Evolutionary conservation across 2,888 invertebrate species (phyloP).

Genomic region (Oscheius sp.): DNA sequence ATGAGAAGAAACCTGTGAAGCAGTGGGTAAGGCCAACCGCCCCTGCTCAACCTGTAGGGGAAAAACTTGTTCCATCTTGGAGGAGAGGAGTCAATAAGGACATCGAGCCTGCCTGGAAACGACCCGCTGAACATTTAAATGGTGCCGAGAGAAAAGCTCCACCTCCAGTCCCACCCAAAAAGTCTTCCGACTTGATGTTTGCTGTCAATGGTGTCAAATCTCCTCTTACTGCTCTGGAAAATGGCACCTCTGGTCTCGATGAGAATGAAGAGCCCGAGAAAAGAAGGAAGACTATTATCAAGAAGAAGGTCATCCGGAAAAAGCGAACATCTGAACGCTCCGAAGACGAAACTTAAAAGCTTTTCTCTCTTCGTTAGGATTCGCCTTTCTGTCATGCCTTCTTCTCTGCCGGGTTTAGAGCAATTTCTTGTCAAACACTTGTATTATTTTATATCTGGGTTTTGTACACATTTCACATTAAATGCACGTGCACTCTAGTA

Average conservation of each 20-base stretch:
- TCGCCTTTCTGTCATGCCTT: constrained; percentile 23
- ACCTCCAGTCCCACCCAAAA: constrained; percentile 24
- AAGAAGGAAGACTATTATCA: constrained; percentile 29
- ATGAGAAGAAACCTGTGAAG: constrained; percentile 12
- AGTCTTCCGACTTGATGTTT: background rate
- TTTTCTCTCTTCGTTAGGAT: background rate
- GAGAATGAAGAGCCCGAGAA: constrained; percentile 5
- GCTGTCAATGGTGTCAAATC: constrained; percentile 15
- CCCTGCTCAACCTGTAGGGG: background rate
- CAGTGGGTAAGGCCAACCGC: background rate
- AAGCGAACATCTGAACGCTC: constrained; percentile 20
- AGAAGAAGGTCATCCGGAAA: constrained; percentile 32
- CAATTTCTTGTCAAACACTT: constrained; percentile 7
- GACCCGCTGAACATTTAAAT: background rate
- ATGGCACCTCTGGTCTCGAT: background rate
- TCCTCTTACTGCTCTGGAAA: background rate
- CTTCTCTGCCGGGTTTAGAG: constrained; percentile 30
- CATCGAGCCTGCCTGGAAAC: background rate
- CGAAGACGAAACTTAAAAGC: constrained; percentile 3
- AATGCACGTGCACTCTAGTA: constrained; percentile 4
- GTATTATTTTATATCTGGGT: constrained; percentile 15
- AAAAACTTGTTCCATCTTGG: constrained; percentile 11
- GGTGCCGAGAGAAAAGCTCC: background rate
- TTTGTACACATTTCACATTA: constrained; percentile 5
- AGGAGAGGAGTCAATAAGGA: background rate